These are phyloP conservation scores for Xiphophorus maculatus DNA, from an alignment of 2,113 vertebrate species.

Conservation along the genomic window DNA sequence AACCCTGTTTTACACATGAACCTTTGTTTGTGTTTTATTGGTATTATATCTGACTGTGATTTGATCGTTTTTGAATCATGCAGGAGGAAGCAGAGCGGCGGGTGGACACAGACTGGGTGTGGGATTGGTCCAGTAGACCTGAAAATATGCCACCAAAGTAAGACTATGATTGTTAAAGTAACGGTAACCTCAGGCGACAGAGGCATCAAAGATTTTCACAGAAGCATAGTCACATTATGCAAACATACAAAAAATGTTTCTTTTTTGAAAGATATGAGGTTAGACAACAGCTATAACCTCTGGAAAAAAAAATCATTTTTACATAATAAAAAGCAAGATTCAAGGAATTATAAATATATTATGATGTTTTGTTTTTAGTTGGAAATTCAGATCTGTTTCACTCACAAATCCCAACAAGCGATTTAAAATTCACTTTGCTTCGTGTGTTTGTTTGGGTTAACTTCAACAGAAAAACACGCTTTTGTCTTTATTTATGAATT, in stretches of 20 bases:
- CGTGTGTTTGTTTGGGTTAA: conserved; percentile 9
- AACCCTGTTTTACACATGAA: too few species aligned
- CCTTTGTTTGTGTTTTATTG: background rate
- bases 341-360: background rate
- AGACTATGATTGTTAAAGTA: conserved; percentile 29
- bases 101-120: conserved; percentile 76
- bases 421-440: background rate
- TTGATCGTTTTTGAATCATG: background rate
- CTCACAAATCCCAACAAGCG: background rate
- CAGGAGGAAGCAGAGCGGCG: conserved; percentile 73
- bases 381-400: background rate
- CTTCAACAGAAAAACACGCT: conserved; percentile 20
- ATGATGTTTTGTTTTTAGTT: background rate
- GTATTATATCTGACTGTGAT: background rate
- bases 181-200: background rate
- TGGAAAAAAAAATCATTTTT: background rate
- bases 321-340: background rate
- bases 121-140: conserved; percentile 83
- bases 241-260: too few species aligned
- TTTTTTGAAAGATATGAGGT: too few species aligned
- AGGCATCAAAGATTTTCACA: too few species aligned
- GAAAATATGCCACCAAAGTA: conserved; percentile 82
- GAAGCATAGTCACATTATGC: too few species aligned
- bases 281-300: background rate
- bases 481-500: conserved; percentile 25